phyloP scores from a whole-genome alignment of 2,888 invertebrate species.

The Caenorhabditis panamensis region DNA sequence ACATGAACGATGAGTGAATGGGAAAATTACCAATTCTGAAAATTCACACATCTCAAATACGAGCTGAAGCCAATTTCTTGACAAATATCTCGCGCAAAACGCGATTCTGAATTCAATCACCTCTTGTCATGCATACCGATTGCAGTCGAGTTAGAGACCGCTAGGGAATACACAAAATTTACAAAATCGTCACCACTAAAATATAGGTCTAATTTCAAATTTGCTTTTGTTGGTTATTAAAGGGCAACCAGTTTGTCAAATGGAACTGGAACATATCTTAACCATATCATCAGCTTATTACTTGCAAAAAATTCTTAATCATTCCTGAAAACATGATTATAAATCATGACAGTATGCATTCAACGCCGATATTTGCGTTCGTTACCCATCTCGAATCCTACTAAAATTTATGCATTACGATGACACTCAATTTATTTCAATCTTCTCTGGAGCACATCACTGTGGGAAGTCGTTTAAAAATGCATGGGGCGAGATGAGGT shows the following conservation, averaged over 20 bases:
- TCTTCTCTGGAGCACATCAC: constrained; percentile 47
- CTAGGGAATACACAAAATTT: constrained; percentile 58
- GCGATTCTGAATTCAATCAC: constrained; percentile 62
- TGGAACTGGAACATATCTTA: too few relatives aligned
- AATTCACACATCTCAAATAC: constrained; percentile 55
- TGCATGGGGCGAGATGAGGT: constrained; percentile 52
- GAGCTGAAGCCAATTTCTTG: constrained; percentile 49
- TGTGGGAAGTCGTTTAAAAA: constrained; percentile 63
- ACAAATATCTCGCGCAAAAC: constrained; percentile 43
- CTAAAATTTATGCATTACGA: constrained; percentile 60
- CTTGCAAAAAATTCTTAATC: too few relatives aligned
- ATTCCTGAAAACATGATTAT: constrained; percentile 45
- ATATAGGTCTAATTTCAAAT: too few relatives aligned
- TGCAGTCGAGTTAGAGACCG: constrained; percentile 32
- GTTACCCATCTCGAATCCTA: constrained; percentile 26
- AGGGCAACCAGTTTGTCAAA: too few relatives aligned
- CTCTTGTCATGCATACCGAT: constrained; percentile 57
- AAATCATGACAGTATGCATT: constrained; percentile 59
- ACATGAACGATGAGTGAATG: neutral
- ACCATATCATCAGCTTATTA: too few relatives aligned
- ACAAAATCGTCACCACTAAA: too few relatives aligned
- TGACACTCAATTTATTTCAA: constrained; percentile 64
- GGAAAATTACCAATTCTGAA: constrained; percentile 51
- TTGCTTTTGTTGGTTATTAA: neutral
- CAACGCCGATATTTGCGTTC: constrained; percentile 37